phyloP scores from a whole-genome alignment of 2,797 vertebrate species.

The Spinibarbus caldwelli region DNA sequence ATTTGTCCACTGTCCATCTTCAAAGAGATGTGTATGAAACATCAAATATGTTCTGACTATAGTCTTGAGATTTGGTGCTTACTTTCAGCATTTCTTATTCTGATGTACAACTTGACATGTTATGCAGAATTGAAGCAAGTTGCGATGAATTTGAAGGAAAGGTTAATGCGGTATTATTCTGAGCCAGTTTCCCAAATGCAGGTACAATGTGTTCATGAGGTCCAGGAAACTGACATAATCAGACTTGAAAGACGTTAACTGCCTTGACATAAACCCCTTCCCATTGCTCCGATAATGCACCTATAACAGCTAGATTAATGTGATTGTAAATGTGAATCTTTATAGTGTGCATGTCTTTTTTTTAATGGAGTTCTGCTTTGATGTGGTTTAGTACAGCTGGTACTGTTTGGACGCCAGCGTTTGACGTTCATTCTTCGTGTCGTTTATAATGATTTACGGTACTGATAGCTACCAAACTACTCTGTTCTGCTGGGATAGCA shows the following conservation, averaged over 20 bases:
- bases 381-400: constrained; percentile 23
- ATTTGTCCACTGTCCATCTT: neutral
- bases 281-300: constrained; percentile 8
- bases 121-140: neutral
- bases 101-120: neutral
- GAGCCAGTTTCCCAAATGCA: neutral
- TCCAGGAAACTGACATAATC: neutral
- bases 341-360: constrained; percentile 58
- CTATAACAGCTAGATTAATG: constrained; percentile 70
- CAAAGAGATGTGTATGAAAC: neutral
- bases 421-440: neutral
- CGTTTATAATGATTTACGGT: constrained; percentile 1
- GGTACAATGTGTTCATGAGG: neutral
- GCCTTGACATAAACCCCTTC: neutral
- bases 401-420: neutral
- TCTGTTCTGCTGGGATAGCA: neutral
- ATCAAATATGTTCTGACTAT: neutral
- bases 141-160: neutral
- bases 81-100: neutral
- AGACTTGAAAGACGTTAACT: constrained; percentile 4
- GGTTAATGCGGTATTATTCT: neutral
- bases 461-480: neutral
- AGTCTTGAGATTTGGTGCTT: neutral
- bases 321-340: constrained; percentile 62
- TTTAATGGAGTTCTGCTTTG: constrained; percentile 21